These are phyloP conservation scores for Schlechtendalia chinensis DNA, from an alignment of 1,140 invertebrate species.

Conservation along the genomic window DNA sequence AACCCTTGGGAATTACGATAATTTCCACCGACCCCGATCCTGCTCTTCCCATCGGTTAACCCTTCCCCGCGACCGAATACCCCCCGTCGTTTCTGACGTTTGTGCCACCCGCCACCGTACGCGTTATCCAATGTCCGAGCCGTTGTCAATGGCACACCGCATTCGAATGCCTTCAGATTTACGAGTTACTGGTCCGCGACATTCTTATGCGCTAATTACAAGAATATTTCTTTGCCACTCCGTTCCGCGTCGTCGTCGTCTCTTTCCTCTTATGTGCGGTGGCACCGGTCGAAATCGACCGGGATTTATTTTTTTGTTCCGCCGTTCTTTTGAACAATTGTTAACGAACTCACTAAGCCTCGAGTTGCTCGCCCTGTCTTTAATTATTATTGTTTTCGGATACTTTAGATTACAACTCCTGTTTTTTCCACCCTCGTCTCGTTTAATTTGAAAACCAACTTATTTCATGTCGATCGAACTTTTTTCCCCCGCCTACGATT, in stretches of 20 bases:
- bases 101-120: background rate
- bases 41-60: background rate
- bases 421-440: background rate
- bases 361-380: too few species aligned
- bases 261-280: background rate
- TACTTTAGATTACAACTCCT: background rate
- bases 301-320: background rate
- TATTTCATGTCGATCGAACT: background rate
- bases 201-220: slow-evolving; percentile 3
- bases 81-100: background rate
- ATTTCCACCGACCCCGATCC: slow-evolving; percentile 9
- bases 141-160: slow-evolving; percentile 16
- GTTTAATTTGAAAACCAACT: background rate
- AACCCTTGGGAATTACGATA: slow-evolving; percentile 42
- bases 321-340: background rate
- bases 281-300: background rate
- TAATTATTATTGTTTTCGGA: too few species aligned
- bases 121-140: background rate
- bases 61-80: background rate
- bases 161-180: slow-evolving; percentile 5
- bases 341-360: too few species aligned
- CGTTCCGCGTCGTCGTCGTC: background rate
- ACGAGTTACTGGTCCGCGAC: slow-evolving; percentile 3
- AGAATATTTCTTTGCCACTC: background rate
- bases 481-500: background rate